Base-by-base conservation (phyloP, 2,888 invertebrate species). In the Dastarcus helophoroides region DNA sequence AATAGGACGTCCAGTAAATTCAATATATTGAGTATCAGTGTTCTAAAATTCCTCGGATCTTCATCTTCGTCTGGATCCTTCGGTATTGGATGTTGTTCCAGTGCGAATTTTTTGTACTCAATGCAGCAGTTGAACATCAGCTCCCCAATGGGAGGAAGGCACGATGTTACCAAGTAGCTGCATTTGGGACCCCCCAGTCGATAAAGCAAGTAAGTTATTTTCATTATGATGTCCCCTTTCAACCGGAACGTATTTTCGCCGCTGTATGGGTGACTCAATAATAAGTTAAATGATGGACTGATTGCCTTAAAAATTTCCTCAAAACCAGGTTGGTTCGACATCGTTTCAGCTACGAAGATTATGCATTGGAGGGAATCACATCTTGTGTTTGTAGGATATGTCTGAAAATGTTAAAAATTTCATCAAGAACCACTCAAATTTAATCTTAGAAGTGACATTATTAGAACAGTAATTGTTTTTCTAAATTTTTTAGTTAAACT, bases 61-160 rank as follows among this genome's bases (percentile, higher is more conserved):
- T 32, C 26, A 9, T 17, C 21, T 22, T 48, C 46, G 9, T 31
- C 16, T 1, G 25, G 19, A 30, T 48, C 47, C 22, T 33, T 39
- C 2, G 46, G 45, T 3, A 38, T 31, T 22, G 26, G 23, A 3
- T 27, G 35, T 8, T 35, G 32, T 6, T 36, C 37, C 25, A 38
- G 42, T 14, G 47, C 28, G 5, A 47, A 32, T 21, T 42, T 32
- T 31, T 46, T 48, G 14, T 34, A 46, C 32, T 41, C 37, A 7
- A 43, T 33, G 28, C 43, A 43, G 31, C 44, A 48, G 9, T 37
- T 30, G 10, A 39, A 43, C 35, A 48, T 35, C 24, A 48, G 29
- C 22, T 46, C 42, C 3, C 47, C 48, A 29, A 48, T 40, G 6
- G 39, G 38, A 10, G 46, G 46, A 15, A 48, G 33, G 28, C 38